Base-by-base conservation (phyloP, 2,888 invertebrate species). In the Oscheius sp. region DNA sequence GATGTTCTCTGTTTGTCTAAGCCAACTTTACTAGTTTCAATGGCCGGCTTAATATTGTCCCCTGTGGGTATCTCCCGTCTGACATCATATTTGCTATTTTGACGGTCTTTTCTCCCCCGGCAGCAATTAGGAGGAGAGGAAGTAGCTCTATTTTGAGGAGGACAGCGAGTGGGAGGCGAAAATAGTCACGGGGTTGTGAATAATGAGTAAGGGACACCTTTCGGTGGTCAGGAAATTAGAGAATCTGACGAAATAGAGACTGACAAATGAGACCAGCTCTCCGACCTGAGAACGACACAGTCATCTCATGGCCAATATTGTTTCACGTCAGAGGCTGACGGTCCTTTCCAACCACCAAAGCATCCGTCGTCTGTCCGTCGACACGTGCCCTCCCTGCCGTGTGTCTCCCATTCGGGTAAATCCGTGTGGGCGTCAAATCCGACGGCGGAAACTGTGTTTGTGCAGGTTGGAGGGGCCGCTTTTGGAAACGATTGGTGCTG, bases 401-500 rank as follows among this genome's bases (percentile, higher is more conserved):
- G n/a, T 9, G 35, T 35, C 35, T 35, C 35, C 35, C 9, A 9
- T 35, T 35, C 9, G 35, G 35, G 35, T 35, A 35, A 35, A 35
- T 35, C 35, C 35, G 35, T 35, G 35, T 35, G 35, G 35, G 49
- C 55, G n/a, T 41, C 43, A 61, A 61, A 61, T 61, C 61, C 61
- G 61, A 61, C 61, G 41, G 61, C 61, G 61, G 43, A 61, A 58
- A 16, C 18, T 49, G 25, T 66, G 52, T 66, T 66, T 66, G 66
- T 49, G 66, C 66, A 66, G 66, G 49, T 23, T 41, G 61, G 23
- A 61, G 61, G n/a, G 61, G n/a, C 23, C 61, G 25, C 52, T 66
- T 66, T 66, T 66, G 66, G 66, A 66, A 66, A 66, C 66, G 52
- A 66, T 52, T 52, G 66, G 52, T 52, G 52, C 43, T 45, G 61